These are phyloP conservation scores for Glossophaga mutica DNA, from an alignment of 2,797 vertebrate genomes.

Conservation along the genomic window DNA sequence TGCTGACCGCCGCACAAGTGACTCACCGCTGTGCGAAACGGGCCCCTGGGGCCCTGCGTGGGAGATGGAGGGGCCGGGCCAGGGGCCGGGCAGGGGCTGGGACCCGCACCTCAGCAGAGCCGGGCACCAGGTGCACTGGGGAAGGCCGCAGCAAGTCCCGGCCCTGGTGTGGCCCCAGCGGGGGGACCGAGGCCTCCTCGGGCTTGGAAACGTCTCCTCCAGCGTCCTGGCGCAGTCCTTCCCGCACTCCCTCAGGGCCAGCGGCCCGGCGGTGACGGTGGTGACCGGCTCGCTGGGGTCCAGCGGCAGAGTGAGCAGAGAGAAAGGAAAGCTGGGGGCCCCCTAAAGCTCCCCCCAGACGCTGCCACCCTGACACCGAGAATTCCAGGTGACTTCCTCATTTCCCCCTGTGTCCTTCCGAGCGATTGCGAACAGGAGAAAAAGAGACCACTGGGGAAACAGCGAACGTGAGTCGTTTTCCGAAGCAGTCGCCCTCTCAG, in stretches of 20 bases:
- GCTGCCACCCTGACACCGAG: constrained; percentile 21
- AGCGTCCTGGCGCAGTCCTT: background rate
- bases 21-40: background rate
- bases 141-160: background rate
- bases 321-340: background rate
- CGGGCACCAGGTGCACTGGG: background rate
- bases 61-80: background rate
- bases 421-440: background rate
- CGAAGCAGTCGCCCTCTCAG: background rate
- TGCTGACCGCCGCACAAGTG: background rate
- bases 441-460: background rate
- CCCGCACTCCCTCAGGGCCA: background rate
- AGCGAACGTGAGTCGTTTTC: background rate
- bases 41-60: background rate
- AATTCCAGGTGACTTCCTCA: constrained; percentile 56
- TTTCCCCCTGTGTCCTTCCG: constrained; percentile 4
- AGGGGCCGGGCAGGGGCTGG: background rate
- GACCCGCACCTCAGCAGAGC: background rate
- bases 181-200: background rate
- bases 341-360: background rate
- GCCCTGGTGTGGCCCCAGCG: background rate
- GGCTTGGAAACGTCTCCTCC: background rate
- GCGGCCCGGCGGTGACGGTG: background rate
- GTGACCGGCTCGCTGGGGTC: background rate
- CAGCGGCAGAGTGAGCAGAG: background rate